Base-by-base conservation (phyloP, 2,888 invertebrate species). In the Muscina levida region DNA sequence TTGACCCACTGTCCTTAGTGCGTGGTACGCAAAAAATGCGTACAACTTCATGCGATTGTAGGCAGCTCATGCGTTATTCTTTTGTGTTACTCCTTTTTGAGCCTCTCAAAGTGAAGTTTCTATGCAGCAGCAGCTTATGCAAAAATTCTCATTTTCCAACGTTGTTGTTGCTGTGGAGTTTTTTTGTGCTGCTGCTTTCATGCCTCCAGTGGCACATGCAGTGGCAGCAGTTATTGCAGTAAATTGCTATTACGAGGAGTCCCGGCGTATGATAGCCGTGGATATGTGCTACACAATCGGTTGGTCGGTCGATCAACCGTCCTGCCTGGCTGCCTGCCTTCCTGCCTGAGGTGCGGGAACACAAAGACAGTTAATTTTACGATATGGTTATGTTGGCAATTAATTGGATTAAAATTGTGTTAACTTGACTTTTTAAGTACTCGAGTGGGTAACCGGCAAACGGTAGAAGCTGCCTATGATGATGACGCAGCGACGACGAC, bases 391-490 rank as follows among this genome's bases (percentile, higher is more conserved):
- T 67, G 71, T 44, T 72, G 44, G 39, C 48, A 76, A 68, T 76
- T 76, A 76, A 76, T 72, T 79, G 75, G 72, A 79, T 79, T 79
- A 72, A 72, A 68, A 72, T 62, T 79, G 79, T 79, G 62, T 75
- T 79, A 72, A 72, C 68, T 79, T 79, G 79, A 75, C 79, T 79
- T 65, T 46, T 66, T 67, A 79, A 79, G 79, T 75, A 72, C 44
- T 37, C 59, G 31, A 10, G 11, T 15, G 31, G 57, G 15, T 44
- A 48, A 53, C 42, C 19, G 42, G 22, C 19, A 1, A 66, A 70
- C 44, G 59, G 70, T 65, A 44, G 17, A 31, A 31, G 31, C 62
- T 78, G 53, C 51, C 19, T 51, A 53, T 53, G 53, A 22, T n/a
- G n/a, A 13, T 44, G 13, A 44, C 10, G 37, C 37, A 37, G 37